Conservation (phyloP, 2,113 vertebrate genomes). For the Plecturocebus donacophilus region DNA sequence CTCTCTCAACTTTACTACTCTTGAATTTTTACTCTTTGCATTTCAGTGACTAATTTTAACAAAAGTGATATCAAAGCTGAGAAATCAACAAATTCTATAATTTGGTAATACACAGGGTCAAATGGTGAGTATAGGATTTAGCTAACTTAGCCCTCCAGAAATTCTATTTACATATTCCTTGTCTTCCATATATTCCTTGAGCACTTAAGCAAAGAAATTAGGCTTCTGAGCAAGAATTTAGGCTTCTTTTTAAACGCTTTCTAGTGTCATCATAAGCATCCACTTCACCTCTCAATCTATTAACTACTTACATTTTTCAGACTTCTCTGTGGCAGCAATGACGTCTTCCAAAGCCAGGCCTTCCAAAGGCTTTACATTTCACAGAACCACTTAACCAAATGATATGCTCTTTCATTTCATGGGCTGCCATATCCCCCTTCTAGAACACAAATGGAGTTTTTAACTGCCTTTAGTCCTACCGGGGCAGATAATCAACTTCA, state of each 20-base stretch:
- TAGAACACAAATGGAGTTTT: neutral
- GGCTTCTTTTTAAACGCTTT: neutral
- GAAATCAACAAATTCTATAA: neutral
- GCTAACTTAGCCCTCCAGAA: neutral
- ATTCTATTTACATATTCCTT: neutral
- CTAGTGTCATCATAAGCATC: neutral
- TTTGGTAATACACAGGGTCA: neutral
- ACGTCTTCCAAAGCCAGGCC: neutral
- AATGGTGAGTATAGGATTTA: neutral
- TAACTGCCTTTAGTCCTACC: neutral
- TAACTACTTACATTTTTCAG: neutral
- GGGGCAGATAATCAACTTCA: neutral
- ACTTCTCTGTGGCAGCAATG: neutral
- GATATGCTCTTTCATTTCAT: neutral
- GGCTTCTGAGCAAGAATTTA: neutral
- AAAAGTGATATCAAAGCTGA: neutral
- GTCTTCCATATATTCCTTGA: neutral
- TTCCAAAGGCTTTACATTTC: constrained; percentile 2
- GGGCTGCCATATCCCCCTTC: neutral
- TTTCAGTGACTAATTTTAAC: neutral
- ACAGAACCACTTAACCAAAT: neutral
- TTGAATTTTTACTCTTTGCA: neutral
- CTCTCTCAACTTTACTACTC: neutral
- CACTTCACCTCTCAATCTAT: neutral
- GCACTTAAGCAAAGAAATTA: neutral